Base-by-base conservation (phyloP, 2,113 vertebrate species). In the Emydura subglobosa region DNA sequence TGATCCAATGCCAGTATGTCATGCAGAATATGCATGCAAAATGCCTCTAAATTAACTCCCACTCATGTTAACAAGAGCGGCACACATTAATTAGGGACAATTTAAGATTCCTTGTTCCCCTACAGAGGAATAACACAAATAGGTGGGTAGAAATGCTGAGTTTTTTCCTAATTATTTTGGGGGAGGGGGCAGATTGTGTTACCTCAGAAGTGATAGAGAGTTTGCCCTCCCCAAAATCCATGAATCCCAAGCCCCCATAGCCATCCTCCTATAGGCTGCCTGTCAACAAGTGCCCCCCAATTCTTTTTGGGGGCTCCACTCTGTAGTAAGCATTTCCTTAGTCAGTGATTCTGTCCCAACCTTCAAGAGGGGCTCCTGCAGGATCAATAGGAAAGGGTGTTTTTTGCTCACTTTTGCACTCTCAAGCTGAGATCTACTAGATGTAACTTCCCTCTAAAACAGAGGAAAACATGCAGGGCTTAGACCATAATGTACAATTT, bases 81-180 rank as follows among this genome's bases (percentile, higher is more conserved):
- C 80, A 87, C 87, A 92, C 83, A 94, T 92, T 92, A 95, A 91
- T 91, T 91, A 95, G 86, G 82, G 78, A 76, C 47, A 88, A 42
- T 39, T 82, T 55, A 80, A 90, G 79, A 82, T 49, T 39, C 21
- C 21, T 39, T 39, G n/a, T 19, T 39, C n/a, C 34, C 68, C 19
- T 21, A 22, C 21, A n/a, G 34, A 72, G 19, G 17, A 72, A 39
- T 72, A 72, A 72, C n/a, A n/a, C 13, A 6, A 16, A 34, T 61
- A 61, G 7, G 4, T 49, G 57, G 27, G 11, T 55, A 65, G 34
- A 78, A 34, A 85, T 31, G 59, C 51, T 16, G 44, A 78, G 8
- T 42, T 91, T 44, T 47, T 24, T 51, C 49, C 39, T 27, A 59
- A 10, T 44, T 51, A 55, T 1, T 65, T 3, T 44, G 74, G 4